phyloP scores from a whole-genome alignment of 2,888 invertebrate species.

The Raillietiella orientalis region DNA sequence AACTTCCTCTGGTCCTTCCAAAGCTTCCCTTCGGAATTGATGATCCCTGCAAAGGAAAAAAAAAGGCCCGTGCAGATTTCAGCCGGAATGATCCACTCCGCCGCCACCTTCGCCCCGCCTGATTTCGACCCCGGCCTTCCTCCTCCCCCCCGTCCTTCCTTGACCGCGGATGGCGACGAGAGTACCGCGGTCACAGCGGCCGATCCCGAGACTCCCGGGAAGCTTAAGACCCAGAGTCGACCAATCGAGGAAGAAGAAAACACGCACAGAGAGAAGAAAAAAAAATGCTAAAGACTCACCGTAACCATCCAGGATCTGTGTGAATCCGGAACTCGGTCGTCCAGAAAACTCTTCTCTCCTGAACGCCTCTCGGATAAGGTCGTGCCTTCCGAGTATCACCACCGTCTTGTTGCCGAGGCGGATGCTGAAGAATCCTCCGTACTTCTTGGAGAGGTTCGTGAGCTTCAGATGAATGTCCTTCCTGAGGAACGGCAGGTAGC shows the following conservation, averaged over 20 bases:
- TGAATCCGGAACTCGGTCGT: slow-evolving; percentile 52
- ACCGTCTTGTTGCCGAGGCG: slow-evolving; percentile 46
- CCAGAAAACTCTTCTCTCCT: slow-evolving; percentile 58
- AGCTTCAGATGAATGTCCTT: slow-evolving; percentile 39
- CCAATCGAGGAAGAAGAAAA: no score
- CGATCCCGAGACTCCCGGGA: no score
- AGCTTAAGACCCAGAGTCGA: no score
- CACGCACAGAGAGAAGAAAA: no score
- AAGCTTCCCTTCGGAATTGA: slow-evolving; percentile 54
- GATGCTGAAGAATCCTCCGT: slow-evolving; percentile 48
- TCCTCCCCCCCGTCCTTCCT: no score
- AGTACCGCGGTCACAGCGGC: no score
- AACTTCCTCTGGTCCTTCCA: slow-evolving; percentile 73
- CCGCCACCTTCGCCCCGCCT: no score
- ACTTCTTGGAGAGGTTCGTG: slow-evolving; percentile 35
- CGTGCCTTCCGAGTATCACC: slow-evolving; percentile 56
- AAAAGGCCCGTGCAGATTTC: no score
- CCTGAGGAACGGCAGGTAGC: slow-evolving; percentile 47
- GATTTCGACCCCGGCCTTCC: no score
- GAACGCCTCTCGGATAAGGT: slow-evolving; percentile 51
- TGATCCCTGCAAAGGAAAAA: slow-evolving; percentile 28
- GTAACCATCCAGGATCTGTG: slow-evolving; percentile 52
- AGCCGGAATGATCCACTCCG: no score
- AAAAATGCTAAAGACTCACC: no score
- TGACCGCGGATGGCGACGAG: no score